phyloP scores from a whole-genome alignment of 2,888 invertebrate genomes.

The Drosophila subsilvestris region DNA sequence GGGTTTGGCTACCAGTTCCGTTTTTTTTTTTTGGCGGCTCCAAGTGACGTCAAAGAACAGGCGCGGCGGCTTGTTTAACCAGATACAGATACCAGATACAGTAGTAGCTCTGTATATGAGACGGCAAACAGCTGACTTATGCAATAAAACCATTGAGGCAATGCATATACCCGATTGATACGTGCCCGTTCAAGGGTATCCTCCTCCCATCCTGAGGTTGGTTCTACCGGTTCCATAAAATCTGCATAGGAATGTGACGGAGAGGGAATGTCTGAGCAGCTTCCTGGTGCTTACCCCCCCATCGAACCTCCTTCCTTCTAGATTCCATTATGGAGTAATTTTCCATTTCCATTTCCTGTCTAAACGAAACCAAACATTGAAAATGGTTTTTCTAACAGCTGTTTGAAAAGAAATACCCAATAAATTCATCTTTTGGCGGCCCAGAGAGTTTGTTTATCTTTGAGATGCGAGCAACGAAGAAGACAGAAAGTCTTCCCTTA shows the following conservation, averaged over 20 bases:
- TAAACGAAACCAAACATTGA: conserved; percentile 23
- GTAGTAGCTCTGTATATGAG: conserved; percentile 2
- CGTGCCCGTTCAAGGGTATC: conserved; percentile 15
- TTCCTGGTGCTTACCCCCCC: not conserved
- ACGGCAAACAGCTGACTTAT: conserved; percentile 17
- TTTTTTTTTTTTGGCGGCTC: conserved; percentile 38
- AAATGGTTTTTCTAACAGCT: conserved; percentile 37
- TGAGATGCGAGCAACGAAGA: not conserved
- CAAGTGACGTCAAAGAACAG: conserved; percentile 59
- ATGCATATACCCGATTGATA: conserved; percentile 4
- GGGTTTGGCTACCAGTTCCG: conserved; percentile 61
- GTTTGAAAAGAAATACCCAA: conserved; percentile 28
- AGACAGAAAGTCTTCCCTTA: conserved; percentile 10
- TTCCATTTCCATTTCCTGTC: conserved; percentile 28
- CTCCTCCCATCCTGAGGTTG: not conserved
- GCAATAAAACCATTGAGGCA: conserved; percentile 15
- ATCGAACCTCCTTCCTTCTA: not conserved
- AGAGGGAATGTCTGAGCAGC: not conserved
- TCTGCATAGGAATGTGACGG: conserved; percentile 32
- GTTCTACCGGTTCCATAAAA: conserved; percentile 41
- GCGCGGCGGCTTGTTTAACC: conserved; percentile 15
- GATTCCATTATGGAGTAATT: conserved; percentile 6
- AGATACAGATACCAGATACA: not conserved
- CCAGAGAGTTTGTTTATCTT: conserved; percentile 28
- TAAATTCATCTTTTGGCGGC: conserved; percentile 40